Base-by-base conservation (phyloP, 2,113 vertebrate species). In the Suncus etruscus region DNA sequence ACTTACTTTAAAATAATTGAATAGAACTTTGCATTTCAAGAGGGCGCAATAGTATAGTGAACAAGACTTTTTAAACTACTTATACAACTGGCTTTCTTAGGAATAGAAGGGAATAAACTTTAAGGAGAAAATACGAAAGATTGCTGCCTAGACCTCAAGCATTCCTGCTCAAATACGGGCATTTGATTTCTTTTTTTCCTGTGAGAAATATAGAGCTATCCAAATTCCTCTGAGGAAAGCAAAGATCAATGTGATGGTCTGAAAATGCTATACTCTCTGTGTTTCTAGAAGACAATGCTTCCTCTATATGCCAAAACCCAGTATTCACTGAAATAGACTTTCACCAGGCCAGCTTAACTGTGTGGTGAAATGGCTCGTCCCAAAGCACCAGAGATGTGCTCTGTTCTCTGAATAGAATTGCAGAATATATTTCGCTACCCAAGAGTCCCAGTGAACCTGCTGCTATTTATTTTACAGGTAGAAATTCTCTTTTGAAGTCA, bases 51-150 rank as follows among this genome's bases (percentile, higher is more conserved):
- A 5, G 81, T 76, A 58, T 65, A 47, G 76, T 75, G 82, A 92
- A 74, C 45, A 68, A 3, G 82, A 92, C 74, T 39, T 81, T 79
- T 78, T 92, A 86, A 91, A 69, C 76, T 47, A 74, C n/a, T 94
- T 86, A 47, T 20, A 63, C 16, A 15, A n/a, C 88, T 94, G 90
- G 39, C 93, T 97, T 96, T 93, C 45, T 25, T 88, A 4, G 27
- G 54, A 80, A 39, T 61, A 87, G 31, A 96, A 78, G 61, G 11
- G 83, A 94, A 90, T 82, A 87, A 90, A 83, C 81, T 75, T 76
- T 24, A 51, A 95, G 82, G 22, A 39, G 39, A 63, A 91, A 76
- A 9, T 61, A 45, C 85, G 83, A 15, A 69, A 54, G 32, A 25
- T 22, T 80, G 48, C n/a, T 92, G 54, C 39, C 25, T n/a, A 82